Evolutionary conservation across 2,797 vertebrate species (phyloP), one percentile per base, ranked within the genome.

Genomic region (Lacerta agilis): DNA sequence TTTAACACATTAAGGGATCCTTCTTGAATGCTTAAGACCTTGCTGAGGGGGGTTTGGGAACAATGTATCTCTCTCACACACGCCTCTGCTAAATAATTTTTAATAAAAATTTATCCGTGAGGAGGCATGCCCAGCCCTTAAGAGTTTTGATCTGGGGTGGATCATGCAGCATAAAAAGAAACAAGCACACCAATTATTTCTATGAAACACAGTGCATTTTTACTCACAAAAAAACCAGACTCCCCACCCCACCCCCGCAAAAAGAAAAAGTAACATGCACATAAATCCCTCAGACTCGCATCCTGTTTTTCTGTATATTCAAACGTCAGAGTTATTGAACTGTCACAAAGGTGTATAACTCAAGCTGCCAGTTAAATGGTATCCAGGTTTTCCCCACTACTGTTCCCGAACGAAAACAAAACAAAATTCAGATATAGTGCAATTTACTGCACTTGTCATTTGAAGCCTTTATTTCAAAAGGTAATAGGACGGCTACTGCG

Each of bases 391-490:
- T 87, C 78, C 87, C 84, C 45, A 13, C 86, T 91, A 90, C 43
- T 76, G 58, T 45, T 5, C 66, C 82, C 82, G 91, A 94, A 87
- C 83, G 82, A 83, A 92, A 91, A n/a, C 71, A 76, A 88, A 43
- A 83, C 27, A 64, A 80, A 83, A 49, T 27, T 72, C 90, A 91
- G 80, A 75, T 95, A 95, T 95, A 94, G 88, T 64, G 91, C 58
- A 92, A 76, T 66, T 93, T 94, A 96, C 92, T 92, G 95, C 95
- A 90, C 81, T 82, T 87, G 92, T 92, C 92, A 91, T 88, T 92
- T 92, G 85, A 95, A 96, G 93, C 86, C 91, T 93, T 95, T 92
- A 84, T 92, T 95, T 94, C 94, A 89, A 96, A 95, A 92, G 91
- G 91, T 91, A 92, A 93, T 81, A 94, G 66, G 76, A 90, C 85